A percentile compares a stretch with the other conserved stretches of the same genome.
Evolutionary conservation across 2,113 vertebrate genomes (phyloP).

Genomic region (Saguinus imperator): DNA sequence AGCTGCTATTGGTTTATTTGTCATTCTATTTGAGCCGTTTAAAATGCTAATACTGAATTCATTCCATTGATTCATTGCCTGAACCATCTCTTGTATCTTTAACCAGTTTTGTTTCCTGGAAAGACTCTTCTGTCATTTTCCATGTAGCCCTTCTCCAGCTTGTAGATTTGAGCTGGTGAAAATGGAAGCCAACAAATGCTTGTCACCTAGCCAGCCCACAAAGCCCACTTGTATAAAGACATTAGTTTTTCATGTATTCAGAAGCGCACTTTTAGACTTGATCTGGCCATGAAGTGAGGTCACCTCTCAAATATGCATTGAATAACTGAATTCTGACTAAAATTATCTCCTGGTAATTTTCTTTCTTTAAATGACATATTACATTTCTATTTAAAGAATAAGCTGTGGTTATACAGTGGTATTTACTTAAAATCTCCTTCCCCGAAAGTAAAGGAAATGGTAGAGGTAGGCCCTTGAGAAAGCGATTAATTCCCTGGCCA

Average conservation of each 20-base stretch:
- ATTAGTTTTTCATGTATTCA: conserved; percentile 52
- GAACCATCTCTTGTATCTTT: background rate
- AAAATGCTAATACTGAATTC: conserved; percentile 1
- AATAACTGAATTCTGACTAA: conserved; percentile 64
- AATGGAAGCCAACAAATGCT: conserved; percentile 65
- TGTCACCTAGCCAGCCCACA: conserved; percentile 48
- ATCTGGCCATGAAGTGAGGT: conserved; percentile 46
- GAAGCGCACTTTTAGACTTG: background rate
- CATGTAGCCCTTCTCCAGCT: conserved; percentile 62
- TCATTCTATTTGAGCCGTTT: background rate
- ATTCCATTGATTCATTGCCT: background rate
- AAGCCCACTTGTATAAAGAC: conserved; percentile 14
- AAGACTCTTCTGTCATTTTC: conserved; percentile 71
- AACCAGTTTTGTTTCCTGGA: conserved; percentile 69
- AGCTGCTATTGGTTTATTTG: background rate
- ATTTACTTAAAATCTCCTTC: conserved; percentile 68
- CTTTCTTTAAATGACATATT: conserved; percentile 65
- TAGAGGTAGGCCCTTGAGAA: conserved; percentile 66
- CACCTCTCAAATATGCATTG: conserved; percentile 62
- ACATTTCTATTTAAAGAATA: conserved; percentile 70
- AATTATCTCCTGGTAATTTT: conserved; percentile 69
- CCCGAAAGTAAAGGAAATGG: conserved; percentile 71
- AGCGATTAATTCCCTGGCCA: conserved; percentile 64
- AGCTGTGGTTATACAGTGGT: conserved; percentile 64
- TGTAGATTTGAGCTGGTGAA: conserved; percentile 67